A percentile compares a stretch with the other conserved stretches of the same genome.
These are phyloP conservation scores for Ceratoteleas bidentatus DNA, from an alignment of 1,140 invertebrate genomes.

Conservation along the genomic window DNA sequence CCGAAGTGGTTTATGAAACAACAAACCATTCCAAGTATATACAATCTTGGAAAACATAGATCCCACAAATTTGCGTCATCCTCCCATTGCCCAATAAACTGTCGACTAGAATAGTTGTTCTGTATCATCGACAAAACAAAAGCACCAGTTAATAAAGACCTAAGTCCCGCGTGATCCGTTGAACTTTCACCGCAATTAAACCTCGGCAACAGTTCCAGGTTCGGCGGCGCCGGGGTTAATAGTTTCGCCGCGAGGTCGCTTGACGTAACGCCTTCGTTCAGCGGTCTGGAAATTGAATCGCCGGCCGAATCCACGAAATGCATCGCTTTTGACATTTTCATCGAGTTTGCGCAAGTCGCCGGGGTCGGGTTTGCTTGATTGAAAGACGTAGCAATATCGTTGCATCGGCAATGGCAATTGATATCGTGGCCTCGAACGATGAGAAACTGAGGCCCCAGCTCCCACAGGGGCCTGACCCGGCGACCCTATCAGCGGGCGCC, in stretches of 20 bases:
- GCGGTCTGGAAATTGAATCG: slow-evolving; percentile 54
- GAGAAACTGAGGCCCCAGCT: slow-evolving; percentile 74
- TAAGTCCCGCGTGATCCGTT: slow-evolving; percentile 14
- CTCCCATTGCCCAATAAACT: too few relatives aligned
- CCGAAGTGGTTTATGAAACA: too few relatives aligned
- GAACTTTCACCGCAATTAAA: slow-evolving; percentile 70
- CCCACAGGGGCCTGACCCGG: slow-evolving; percentile 77
- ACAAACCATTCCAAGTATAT: too few relatives aligned
- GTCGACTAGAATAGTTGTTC: too few relatives aligned
- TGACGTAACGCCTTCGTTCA: slow-evolving; percentile 51
- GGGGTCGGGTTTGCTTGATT: slow-evolving; percentile 25
- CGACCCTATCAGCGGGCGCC: slow-evolving; percentile 76
- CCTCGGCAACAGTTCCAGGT: slow-evolving; percentile 62
- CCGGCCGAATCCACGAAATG: slow-evolving; percentile 44
- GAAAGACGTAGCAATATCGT: slow-evolving; percentile 57
- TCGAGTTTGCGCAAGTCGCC: slow-evolving; percentile 35
- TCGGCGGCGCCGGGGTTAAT: slow-evolving; percentile 57
- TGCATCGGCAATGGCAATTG: slow-evolving; percentile 62
- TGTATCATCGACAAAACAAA: slow-evolving; percentile 24
- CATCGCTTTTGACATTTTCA: slow-evolving; percentile 58
- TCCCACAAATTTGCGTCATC: too few relatives aligned
- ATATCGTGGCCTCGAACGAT: slow-evolving; percentile 74
- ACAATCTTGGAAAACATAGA: too few relatives aligned
- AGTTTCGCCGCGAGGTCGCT: slow-evolving; percentile 54
- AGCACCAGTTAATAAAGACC: slow-evolving; percentile 39